Conservation (phyloP, 2,113 vertebrate genomes). For the Sialia sialis region DNA sequence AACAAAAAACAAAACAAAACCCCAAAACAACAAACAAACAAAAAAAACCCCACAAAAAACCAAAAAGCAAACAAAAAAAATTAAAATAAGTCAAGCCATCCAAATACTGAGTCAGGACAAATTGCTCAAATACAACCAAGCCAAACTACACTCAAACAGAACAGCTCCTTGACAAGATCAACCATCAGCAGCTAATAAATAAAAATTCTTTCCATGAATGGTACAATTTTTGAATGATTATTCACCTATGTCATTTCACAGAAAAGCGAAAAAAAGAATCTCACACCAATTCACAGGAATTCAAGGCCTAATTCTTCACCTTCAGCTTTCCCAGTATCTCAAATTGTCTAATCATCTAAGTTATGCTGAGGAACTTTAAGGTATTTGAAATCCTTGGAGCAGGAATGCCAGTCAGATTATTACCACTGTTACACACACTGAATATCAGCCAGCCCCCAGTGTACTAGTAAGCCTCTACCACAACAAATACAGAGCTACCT, state of each 20-base stretch:
- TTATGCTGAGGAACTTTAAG: neutral
- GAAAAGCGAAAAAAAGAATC: neutral
- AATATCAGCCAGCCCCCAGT: neutral
- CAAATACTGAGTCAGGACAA: neutral
- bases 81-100: neutral
- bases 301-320: neutral
- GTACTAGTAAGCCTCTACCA: neutral
- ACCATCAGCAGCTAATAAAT: neutral
- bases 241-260: neutral
- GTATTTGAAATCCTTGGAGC: neutral
- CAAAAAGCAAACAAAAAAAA: no score
- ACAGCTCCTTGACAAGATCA: neutral
- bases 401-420: neutral
- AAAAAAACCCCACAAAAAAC: no score
- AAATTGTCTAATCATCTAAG: neutral
- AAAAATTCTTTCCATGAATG: neutral
- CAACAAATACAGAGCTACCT: neutral
- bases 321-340: neutral
- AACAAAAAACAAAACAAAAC: no score
- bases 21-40: no score
- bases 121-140: neutral
- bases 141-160: neutral
- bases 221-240: neutral
- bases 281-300: neutral
- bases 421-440: neutral